Conservation (phyloP, 2,113 vertebrate species). For the Cephalophus harveyi region DNA sequence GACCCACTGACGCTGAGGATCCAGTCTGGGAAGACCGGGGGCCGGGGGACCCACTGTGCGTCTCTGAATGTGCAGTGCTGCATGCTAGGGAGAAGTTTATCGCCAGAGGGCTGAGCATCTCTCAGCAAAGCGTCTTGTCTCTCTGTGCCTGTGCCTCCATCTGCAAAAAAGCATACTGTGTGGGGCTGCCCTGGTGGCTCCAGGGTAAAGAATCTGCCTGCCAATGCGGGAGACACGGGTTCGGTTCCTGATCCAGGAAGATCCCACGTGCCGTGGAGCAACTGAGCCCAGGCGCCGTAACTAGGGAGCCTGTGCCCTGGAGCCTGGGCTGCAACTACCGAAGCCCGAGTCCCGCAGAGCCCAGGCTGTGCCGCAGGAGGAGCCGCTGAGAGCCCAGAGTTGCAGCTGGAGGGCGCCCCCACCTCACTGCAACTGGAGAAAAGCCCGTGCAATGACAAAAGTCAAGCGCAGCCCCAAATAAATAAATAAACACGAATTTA, state of each 20-base stretch:
- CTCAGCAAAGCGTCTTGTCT: not conserved
- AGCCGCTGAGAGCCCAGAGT: rapidly evolving
- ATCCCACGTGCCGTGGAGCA: not conserved
- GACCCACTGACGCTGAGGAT: too few species aligned
- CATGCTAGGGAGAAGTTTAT: not conserved
- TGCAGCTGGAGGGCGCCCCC: not conserved
- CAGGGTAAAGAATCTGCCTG: not conserved
- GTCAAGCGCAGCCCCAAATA: not conserved
- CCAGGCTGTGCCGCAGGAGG: not conserved
- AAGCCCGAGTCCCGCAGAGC: not conserved
- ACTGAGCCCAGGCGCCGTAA: rapidly evolving
- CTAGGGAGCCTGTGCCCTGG: not conserved
- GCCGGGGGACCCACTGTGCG: not conserved
- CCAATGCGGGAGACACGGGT: not conserved
- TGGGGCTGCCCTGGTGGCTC: not conserved
- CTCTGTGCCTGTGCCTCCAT: not conserved
- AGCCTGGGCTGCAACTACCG: not conserved
- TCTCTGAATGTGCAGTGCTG: not conserved
- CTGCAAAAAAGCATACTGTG: not conserved
- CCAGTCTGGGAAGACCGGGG: not conserved
- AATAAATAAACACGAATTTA: not conserved
- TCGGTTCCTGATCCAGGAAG: not conserved
- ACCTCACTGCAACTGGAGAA: not conserved
- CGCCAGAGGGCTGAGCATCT: not conserved
- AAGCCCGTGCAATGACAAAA: not conserved